Conservation (phyloP, 1,140 invertebrate genomes). For the Apolygus lucorum region DNA sequence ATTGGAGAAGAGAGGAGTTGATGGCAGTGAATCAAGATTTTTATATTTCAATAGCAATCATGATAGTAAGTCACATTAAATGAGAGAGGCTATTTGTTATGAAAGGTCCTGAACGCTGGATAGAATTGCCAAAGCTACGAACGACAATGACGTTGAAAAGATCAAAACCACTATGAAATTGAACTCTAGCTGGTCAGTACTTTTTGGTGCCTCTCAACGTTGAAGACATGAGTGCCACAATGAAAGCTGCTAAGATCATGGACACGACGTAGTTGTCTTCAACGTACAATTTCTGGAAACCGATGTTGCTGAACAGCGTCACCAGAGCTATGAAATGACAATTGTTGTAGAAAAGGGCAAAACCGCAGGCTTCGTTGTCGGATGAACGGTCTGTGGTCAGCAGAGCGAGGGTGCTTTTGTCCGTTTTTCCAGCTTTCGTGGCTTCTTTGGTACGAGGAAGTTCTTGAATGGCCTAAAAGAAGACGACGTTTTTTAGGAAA, state of each 20-base stretch:
- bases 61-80: too few species aligned
- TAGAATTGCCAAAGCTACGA: too few species aligned
- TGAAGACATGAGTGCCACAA: neutral
- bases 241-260: slow-evolving; percentile 5
- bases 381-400: neutral
- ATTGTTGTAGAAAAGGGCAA: neutral
- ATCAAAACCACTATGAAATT: too few species aligned
- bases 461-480: neutral
- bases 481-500: too few species aligned
- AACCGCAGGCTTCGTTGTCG: neutral
- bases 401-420: neutral
- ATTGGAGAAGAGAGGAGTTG: too few species aligned
- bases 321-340: neutral
- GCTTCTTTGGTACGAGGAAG: neutral
- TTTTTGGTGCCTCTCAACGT: neutral
- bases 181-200: too few species aligned
- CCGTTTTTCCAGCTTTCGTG: neutral
- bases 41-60: too few species aligned
- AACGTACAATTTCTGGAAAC: neutral
- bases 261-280: slow-evolving; percentile 22
- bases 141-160: too few species aligned
- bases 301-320: neutral
- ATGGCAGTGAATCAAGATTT: too few species aligned
- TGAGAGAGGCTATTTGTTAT: too few species aligned
- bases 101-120: too few species aligned